A percentile compares a stretch with the other conserved stretches of the same genome.
These are phyloP conservation scores for Notolepis coatsorum DNA, from an alignment of 2,797 vertebrate species.

Conservation along the genomic window DNA sequence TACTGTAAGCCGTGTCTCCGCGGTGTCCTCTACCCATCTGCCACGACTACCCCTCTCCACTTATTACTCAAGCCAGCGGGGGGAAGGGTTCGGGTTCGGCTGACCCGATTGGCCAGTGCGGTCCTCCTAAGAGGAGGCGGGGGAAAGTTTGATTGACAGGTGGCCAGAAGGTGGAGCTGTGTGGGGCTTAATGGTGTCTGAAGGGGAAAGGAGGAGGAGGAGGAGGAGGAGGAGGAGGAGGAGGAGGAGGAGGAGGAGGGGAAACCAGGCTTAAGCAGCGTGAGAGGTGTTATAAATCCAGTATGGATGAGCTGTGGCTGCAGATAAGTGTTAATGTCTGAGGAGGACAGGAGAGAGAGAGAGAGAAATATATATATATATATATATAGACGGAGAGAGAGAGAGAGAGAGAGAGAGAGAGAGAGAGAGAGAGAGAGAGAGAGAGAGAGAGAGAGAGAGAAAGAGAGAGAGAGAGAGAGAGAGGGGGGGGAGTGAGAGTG, in stretches of 20 bases:
- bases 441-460: no score
- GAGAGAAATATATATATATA: no score
- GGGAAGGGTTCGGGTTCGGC: not conserved
- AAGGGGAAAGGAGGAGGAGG: slow-evolving; percentile 43
- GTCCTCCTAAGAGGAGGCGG: slow-evolving; percentile 1
- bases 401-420: slow-evolving; percentile 3
- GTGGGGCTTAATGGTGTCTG: slow-evolving; percentile 31
- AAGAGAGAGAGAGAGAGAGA: slow-evolving; percentile 15
- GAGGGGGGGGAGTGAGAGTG: slow-evolving; percentile 42
- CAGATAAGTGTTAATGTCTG: slow-evolving; percentile 61
- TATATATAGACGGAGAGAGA: slow-evolving; percentile 4
- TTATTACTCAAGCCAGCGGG: not conserved
- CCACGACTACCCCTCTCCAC: not conserved
- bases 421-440: not conserved
- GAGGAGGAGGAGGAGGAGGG: slow-evolving; percentile 7
- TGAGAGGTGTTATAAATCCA: slow-evolving; percentile 71
- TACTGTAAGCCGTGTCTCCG: slow-evolving; percentile 9
- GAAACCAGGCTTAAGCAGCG: slow-evolving; percentile 32
- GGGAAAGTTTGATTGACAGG: slow-evolving; percentile 39
- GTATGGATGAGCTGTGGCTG: slow-evolving; percentile 60
- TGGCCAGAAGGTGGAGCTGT: slow-evolving; percentile 24
- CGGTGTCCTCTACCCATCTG: slow-evolving; percentile 5
- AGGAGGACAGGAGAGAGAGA: not conserved
- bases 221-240: slow-evolving; percentile 18
- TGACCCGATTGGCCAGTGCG: not conserved